Conservation (phyloP, 2,888 invertebrate genomes). For the Melanostoma scalare region DNA sequence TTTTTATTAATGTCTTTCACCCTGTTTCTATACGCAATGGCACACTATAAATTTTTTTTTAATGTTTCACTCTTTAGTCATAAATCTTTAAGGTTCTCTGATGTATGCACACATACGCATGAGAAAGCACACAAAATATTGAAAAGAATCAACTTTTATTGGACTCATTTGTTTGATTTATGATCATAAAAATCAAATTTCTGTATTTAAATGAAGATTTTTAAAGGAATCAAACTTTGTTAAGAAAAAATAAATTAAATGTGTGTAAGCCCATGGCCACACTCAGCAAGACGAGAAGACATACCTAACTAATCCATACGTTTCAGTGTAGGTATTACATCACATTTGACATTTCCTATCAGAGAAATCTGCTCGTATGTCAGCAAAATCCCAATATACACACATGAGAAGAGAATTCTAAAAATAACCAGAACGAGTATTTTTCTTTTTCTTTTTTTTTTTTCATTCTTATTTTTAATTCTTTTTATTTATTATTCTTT, state of each 20-base stretch:
- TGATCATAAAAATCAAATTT: conserved; percentile 28
- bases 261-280: neutral
- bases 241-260: too few relatives aligned
- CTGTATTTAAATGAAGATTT: neutral
- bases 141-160: conserved; percentile 15
- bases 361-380: conserved; percentile 50
- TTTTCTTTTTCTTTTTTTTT: conserved; percentile 30
- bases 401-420: conserved; percentile 46
- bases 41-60: conserved; percentile 19
- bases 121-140: conserved; percentile 25
- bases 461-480: conserved; percentile 6
- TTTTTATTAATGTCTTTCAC: too few relatives aligned
- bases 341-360: conserved; percentile 69
- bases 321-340: conserved; percentile 39
- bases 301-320: neutral
- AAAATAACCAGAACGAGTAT: conserved; percentile 49
- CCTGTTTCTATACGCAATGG: neutral
- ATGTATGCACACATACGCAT: neutral
- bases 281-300: too few relatives aligned
- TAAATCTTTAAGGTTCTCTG: conserved; percentile 11
- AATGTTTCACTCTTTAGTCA: conserved; percentile 10
- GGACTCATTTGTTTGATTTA: conserved; percentile 52
- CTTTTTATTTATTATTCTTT: conserved; percentile 48
- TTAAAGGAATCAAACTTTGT: neutral
- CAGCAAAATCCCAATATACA: conserved; percentile 39